Conservation (phyloP, 2,888 invertebrate genomes). For the Agelastica alni region DNA sequence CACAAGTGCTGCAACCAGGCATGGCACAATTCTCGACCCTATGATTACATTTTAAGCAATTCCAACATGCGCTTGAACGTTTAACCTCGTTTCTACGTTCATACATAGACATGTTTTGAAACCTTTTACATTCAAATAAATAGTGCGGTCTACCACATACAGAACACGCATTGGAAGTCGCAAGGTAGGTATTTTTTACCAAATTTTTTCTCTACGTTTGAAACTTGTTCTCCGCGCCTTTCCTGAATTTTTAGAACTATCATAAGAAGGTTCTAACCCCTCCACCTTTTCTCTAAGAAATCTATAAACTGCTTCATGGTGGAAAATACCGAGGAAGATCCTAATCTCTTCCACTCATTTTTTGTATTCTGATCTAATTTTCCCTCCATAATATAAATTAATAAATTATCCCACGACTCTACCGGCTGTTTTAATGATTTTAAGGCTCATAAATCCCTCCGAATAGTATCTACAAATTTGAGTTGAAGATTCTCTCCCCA, state of each 20-base stretch:
- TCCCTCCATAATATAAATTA: not conserved
- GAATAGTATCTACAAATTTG: not conserved
- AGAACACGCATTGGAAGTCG: not conserved
- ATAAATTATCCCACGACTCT: not conserved
- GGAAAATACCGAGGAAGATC: not conserved
- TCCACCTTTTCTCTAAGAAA: not conserved
- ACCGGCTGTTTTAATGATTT: not conserved
- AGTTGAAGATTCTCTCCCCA: not conserved
- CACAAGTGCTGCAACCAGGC: slow-evolving; percentile 2
- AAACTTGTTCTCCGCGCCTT: not conserved
- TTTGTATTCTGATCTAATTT: not conserved
- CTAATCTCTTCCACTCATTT: not conserved
- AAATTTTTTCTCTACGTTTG: not conserved
- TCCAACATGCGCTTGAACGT: slow-evolving; percentile 6
- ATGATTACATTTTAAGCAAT: slow-evolving; percentile 4
- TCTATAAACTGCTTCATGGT: not conserved
- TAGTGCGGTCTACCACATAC: not conserved
- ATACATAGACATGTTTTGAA: not conserved
- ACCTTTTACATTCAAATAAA: not conserved
- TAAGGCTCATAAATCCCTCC: not conserved
- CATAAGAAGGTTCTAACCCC: not conserved
- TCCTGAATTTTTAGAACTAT: not conserved
- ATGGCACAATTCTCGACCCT: slow-evolving; percentile 4
- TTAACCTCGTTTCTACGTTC: not conserved
- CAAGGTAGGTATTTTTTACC: not conserved